Evolutionary conservation across 1,140 invertebrate species (phyloP).

Genomic region (Cataglyphis hispanica): DNA sequence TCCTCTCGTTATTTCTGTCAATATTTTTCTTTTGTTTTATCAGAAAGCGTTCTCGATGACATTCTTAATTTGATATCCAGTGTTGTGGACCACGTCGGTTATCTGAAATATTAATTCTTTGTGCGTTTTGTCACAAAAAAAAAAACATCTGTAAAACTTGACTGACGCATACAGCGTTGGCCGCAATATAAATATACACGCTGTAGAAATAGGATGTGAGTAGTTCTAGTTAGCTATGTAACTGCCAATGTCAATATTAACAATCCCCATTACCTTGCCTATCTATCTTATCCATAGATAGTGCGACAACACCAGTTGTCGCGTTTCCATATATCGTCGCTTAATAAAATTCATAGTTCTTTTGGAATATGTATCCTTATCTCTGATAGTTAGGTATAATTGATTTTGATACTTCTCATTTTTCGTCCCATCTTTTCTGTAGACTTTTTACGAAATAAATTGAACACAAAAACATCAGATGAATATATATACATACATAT

Average conservation of each 20-base stretch:
- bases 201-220: slow-evolving; percentile 23
- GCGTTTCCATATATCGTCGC: slow-evolving; percentile 41
- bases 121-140: slow-evolving; percentile 39
- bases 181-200: not conserved
- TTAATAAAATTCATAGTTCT: slow-evolving; percentile 12
- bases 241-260: slow-evolving; percentile 68
- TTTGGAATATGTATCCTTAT: not conserved
- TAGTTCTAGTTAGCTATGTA: slow-evolving; percentile 25
- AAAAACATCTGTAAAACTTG: slow-evolving; percentile 27
- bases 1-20: not conserved
- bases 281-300: slow-evolving; percentile 16
- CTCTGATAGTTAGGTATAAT: not conserved
- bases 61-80: slow-evolving; percentile 9
- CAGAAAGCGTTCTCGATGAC: not conserved
- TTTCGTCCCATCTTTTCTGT: not conserved
- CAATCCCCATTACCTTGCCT: slow-evolving; percentile 64
- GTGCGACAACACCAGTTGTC: not conserved
- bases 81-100: slow-evolving; percentile 21
- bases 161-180: slow-evolving; percentile 1
- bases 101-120: slow-evolving; percentile 22
- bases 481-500: not conserved
- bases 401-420: not conserved
- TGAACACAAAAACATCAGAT: not conserved
- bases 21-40: not conserved
- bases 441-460: not conserved